Conservation (phyloP, 2,797 vertebrate species). For the Rhynchotus rufescens region DNA sequence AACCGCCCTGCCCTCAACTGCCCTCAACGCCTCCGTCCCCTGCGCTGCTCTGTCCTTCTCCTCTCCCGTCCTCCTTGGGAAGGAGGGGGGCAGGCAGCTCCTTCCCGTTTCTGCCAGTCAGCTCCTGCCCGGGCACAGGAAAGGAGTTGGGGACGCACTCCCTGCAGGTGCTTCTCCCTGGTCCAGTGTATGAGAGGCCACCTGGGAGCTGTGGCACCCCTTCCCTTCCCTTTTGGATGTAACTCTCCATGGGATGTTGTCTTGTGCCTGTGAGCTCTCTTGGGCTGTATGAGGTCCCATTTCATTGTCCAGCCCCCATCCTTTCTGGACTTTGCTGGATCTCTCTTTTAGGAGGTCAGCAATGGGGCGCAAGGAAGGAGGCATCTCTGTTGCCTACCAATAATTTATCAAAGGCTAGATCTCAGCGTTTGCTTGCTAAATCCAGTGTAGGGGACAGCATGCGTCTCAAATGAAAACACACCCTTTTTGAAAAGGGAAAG, state of each 20-base stretch:
- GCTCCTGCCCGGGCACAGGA: not conserved
- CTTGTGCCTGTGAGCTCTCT: not conserved
- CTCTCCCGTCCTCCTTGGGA: not conserved
- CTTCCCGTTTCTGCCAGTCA: not conserved
- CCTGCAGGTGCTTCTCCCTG: not conserved
- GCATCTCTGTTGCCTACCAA: fast-evolving
- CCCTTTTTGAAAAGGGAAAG: not conserved
- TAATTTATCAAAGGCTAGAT: fast-evolving
- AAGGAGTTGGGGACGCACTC: no score
- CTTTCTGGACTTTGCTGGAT: not conserved
- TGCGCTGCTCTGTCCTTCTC: not conserved
- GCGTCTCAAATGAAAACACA: not conserved
- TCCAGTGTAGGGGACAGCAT: not conserved
- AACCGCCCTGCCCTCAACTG: not conserved
- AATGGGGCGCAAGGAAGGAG: not conserved
- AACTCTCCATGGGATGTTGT: not conserved
- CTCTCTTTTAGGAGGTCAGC: not conserved
- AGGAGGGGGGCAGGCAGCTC: not conserved
- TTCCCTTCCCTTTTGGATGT: not conserved
- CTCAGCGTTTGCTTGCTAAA: no score
- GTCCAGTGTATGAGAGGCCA: not conserved
- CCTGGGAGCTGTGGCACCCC: not conserved
- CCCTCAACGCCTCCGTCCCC: no score
- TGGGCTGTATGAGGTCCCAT: not conserved
- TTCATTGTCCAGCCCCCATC: not conserved